Percentiles rank a stretch among this genome's conserved stretches.
Conservation (phyloP, 2,113 vertebrate genomes). For the Spilogale gracilis region DNA sequence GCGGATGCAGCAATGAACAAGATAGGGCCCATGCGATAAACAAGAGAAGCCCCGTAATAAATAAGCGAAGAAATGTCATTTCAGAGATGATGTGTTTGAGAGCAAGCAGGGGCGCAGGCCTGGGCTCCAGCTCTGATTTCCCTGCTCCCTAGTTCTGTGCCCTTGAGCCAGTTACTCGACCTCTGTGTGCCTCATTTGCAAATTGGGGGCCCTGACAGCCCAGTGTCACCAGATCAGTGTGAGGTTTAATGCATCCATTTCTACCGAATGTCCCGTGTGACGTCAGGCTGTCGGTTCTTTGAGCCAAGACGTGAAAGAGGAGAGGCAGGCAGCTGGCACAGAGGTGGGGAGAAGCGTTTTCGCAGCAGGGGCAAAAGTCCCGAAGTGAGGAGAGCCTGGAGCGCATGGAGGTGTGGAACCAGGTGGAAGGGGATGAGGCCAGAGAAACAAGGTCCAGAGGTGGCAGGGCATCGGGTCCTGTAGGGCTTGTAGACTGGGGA, state of each 20-base stretch:
- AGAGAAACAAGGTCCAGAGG: neutral
- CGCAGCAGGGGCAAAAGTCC: neutral
- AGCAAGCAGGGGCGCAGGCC: neutral
- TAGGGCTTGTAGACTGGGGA: neutral
- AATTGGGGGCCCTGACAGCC: neutral
- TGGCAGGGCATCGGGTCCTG: neutral
- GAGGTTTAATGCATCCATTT: neutral
- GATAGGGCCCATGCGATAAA: neutral
- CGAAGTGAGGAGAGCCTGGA: neutral
- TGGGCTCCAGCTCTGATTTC: neutral
- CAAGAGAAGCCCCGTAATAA: neutral
- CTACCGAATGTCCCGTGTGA: neutral
- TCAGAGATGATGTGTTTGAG: neutral
- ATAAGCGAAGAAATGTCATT: neutral
- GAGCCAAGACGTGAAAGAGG: neutral
- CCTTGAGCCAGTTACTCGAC: neutral
- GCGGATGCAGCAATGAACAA: neutral
- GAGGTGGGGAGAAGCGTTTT: neutral
- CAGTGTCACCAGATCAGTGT: neutral
- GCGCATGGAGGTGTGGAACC: neutral
- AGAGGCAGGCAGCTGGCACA: neutral
- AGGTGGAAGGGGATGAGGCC: neutral
- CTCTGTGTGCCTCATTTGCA: neutral
- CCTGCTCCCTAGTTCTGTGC: neutral
- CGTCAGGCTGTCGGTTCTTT: neutral